Base-by-base conservation (phyloP, 2,113 vertebrate genomes). In the Globicephala melas region DNA sequence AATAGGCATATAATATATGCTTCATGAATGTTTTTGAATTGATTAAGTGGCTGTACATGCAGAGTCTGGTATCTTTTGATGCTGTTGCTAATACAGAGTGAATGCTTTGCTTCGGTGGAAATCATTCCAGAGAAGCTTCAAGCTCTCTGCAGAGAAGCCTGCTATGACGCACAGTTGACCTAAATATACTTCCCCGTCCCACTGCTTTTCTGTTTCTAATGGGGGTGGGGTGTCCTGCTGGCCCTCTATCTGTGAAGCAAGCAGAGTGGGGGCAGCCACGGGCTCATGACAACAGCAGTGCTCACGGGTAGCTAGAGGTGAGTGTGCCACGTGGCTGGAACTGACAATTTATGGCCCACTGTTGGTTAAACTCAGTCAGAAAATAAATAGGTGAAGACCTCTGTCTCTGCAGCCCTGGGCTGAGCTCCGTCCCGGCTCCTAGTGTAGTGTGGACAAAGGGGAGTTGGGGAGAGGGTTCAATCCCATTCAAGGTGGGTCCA, bases 21-120 rank as follows among this genome's bases (percentile, higher is more conserved):
- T 76, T n/a, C 31, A 1, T 23, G 70, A n/a, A 17, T 55, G 36
- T 77, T 83, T 95, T 89, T 60, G 36, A 47, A 70, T 89, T 58
- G 63, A 50, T 58, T 47, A 79, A 60, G 20, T 90, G 55, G 55
- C 74, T 28, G 0, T 91, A 31, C 53, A 8, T 65, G n/a, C 68
- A 73, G 70, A 91, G 67, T 28, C 74, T 81, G 65, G 62, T 15
- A 10, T 73, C 28, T 55, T 36, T 84, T 71, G 50, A 41, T 53
- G 86, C 33, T 68, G 33, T 62, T 94, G 47, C 79, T 67, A 74
- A 80, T 44, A n/a, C 28, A 5, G 2, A 62, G 47, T 71, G 44
- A 84, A 88, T 74, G 62, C 82, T 95, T 95, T 77, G 31, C 53
- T 79, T 82, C 31, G 20, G 33, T 63, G 71, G 77, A 95, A 93